Conservation (phyloP, 2,888 invertebrate genomes). For the Trichopoda pennipes region DNA sequence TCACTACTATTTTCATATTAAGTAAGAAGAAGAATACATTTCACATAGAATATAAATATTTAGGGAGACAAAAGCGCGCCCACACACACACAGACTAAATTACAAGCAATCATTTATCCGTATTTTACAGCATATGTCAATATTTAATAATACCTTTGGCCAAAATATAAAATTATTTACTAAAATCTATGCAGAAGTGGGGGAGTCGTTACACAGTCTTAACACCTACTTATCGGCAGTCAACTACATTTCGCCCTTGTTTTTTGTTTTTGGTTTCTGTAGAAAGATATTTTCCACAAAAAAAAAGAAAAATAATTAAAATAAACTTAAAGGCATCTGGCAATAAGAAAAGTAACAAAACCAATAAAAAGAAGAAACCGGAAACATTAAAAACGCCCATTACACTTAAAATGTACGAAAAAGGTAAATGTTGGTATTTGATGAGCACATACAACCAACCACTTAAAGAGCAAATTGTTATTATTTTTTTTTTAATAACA, state of each 20-base stretch:
- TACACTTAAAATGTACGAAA: conserved; percentile 50
- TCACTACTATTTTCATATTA: conserved; percentile 20
- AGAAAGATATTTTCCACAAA: neutral
- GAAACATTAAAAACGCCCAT: conserved; percentile 62
- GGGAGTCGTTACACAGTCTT: too few relatives aligned
- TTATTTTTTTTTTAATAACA: neutral
- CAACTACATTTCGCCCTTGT: too few relatives aligned
- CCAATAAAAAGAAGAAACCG: conserved; percentile 21
- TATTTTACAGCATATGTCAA: too few relatives aligned
- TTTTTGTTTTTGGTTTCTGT: too few relatives aligned
- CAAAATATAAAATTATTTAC: too few relatives aligned
- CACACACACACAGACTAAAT: neutral
- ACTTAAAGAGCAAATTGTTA: neutral
- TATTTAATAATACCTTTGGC: too few relatives aligned
- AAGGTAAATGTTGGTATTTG: conserved; percentile 66
- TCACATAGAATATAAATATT: conserved; percentile 4
- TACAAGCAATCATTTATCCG: neutral
- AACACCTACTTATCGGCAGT: too few relatives aligned
- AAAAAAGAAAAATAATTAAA: neutral
- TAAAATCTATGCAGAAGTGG: too few relatives aligned
- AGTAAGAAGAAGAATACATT: conserved; percentile 20
- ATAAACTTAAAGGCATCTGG: too few relatives aligned
- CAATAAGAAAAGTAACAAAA: neutral
- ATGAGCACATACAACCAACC: conserved; percentile 12
- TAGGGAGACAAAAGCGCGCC: neutral